A percentile compares a stretch with the other conserved stretches of the same genome.
Conservation (phyloP, 2,888 invertebrate species). For the Fragum sueziense region DNA sequence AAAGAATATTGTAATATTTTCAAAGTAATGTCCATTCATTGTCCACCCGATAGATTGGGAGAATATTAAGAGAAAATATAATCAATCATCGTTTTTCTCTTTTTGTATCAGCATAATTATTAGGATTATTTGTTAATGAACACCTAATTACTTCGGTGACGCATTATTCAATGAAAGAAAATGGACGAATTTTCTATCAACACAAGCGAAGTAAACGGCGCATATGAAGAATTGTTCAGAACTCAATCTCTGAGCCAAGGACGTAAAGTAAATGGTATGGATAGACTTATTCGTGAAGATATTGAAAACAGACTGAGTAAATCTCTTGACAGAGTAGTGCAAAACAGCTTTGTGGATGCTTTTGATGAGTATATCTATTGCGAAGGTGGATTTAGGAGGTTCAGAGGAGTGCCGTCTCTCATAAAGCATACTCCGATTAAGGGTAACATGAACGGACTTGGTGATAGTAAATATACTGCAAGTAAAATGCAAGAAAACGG, state of each 20-base stretch:
- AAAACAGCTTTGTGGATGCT: neutral
- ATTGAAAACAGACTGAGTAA: neutral
- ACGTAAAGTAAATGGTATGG: neutral
- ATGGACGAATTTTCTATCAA: too few relatives aligned
- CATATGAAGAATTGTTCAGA: neutral
- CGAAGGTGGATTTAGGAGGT: constrained; percentile 6
- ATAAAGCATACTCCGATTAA: neutral
- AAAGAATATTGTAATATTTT: too few relatives aligned
- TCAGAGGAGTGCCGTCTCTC: constrained; percentile 6
- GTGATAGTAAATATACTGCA: neutral
- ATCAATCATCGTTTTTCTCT: too few relatives aligned
- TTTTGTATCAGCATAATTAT: too few relatives aligned
- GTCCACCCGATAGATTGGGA: too few relatives aligned
- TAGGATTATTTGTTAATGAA: too few relatives aligned
- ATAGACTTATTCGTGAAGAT: neutral
- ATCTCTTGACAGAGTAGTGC: neutral
- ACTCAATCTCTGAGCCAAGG: neutral
- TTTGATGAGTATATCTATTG: constrained; percentile 9
- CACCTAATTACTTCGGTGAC: too few relatives aligned
- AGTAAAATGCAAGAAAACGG: neutral
- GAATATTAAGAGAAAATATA: too few relatives aligned
- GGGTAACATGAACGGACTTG: neutral
- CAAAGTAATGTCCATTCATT: too few relatives aligned
- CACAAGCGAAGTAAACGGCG: neutral
- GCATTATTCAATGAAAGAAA: too few relatives aligned